Base-by-base conservation (phyloP, 2,888 invertebrate genomes). In the Tenodera sinensis region DNA sequence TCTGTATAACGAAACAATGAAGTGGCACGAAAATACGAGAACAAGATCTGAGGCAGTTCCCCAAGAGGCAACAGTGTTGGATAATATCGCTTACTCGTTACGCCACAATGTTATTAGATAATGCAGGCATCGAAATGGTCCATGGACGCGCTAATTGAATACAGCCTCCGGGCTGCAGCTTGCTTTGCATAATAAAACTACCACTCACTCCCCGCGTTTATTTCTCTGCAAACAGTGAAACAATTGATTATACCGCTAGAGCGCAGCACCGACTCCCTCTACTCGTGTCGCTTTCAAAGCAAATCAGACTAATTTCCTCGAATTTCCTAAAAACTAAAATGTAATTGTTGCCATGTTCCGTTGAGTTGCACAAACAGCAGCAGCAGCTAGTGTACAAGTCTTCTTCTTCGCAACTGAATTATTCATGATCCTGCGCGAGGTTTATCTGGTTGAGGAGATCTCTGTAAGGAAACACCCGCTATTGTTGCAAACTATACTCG, bases 231-330 rank as follows among this genome's bases (percentile, higher is more conserved):
- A 86, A 86, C 28, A 86, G 86, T 30, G 86, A 86, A 81, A 81
- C 86, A 86, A 86, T 86, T 86, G 86, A 86, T 86, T 86, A 81
- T 71, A 71, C 54, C 54, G 54, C 54, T 71, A 71, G 54, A 71
- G 54, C 54, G 6, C 54, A 71, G 54, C 25, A 71, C 54, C 1
- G 54, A 25, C 54, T 71, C 54, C 54, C 54, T 71, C 54, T 20
- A 6, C 42, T 71, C 54, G 54, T 71, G 54, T 71, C 15, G 54
- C 54, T 71, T 71, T 71, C 20, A 71, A 71, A 71, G 54, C 54
- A 71, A 71, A 71, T 71, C 54, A 71, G 54, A 71, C 54, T 71
- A 71, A 71, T 71, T 71, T 71, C 54, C 54, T 71, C 54, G 25
- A 15, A 71, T 25, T 71, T 71, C 25, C 54, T 20, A 71, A 71